These are phyloP conservation scores for Epizoanthus ramosus DNA, from an alignment of 92 coral and sea anemone species.

Conservation along the genomic window DNA sequence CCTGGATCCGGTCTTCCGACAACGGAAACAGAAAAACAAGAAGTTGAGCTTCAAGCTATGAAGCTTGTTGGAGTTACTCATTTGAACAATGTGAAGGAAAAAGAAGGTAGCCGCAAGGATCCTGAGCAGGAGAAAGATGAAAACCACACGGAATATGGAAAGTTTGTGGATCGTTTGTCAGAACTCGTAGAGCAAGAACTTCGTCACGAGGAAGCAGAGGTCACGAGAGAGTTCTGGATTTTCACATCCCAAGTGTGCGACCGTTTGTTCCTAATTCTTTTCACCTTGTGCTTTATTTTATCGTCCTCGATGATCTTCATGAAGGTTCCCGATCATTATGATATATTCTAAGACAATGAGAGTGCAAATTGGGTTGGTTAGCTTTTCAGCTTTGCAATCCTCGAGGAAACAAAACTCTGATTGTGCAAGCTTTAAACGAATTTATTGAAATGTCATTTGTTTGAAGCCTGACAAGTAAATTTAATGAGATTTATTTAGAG, in stretches of 20 bases:
- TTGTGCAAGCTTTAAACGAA: no score
- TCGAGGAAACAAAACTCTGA: no score
- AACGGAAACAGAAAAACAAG: neutral
- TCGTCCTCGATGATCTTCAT: conserved; percentile 72
- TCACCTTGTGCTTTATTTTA: conserved; percentile 63
- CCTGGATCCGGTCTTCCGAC: conserved; percentile 51
- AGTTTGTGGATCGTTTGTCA: conserved; percentile 60
- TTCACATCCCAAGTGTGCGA: conserved; percentile 86
- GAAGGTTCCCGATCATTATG: conserved; percentile 80
- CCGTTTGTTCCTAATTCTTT: conserved; percentile 69
- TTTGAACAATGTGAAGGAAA: conserved; percentile 25
- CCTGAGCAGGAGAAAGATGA: conserved; percentile 17
- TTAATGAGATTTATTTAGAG: no score
- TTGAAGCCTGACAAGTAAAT: no score
- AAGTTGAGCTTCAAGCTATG: conserved; percentile 38
- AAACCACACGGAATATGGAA: conserved; percentile 20
- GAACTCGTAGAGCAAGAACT: conserved; percentile 53
- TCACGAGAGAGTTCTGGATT: conserved; percentile 78
- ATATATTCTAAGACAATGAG: conserved; percentile 27
- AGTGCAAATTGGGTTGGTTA: neutral
- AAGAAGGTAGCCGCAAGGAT: conserved; percentile 19
- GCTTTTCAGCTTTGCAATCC: no score
- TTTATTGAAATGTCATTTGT: no score
- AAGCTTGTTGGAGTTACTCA: conserved; percentile 62
- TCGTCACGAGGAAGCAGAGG: conserved; percentile 41